Percentiles rank a stretch among this genome's conserved stretches.
Conservation (phyloP, 2,113 vertebrate genomes). For the Vulpes vulpes region DNA sequence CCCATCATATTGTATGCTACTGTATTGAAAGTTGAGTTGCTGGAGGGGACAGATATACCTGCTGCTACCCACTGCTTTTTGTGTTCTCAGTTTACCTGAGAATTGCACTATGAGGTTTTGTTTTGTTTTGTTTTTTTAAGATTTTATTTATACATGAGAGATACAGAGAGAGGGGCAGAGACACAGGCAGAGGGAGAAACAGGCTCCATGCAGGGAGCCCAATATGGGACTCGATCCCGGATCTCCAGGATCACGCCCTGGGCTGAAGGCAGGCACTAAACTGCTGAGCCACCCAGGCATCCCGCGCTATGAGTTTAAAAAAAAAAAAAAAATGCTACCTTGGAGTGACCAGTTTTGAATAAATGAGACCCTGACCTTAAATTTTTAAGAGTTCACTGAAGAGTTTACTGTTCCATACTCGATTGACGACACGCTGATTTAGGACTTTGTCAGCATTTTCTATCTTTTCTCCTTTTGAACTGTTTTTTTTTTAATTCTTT, state of each 20-base stretch:
- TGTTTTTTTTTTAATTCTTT: neutral
- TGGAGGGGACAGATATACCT: neutral
- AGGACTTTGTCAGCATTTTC: neutral
- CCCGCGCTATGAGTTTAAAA: neutral
- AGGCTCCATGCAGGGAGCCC: too few relatives aligned
- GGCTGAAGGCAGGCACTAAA: too few relatives aligned
- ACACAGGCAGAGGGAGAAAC: too few relatives aligned
- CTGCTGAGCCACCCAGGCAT: too few relatives aligned
- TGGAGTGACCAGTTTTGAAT: neutral
- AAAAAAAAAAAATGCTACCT: neutral
- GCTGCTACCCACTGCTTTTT: neutral
- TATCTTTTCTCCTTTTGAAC: conserved; percentile 23
- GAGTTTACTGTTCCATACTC: conserved; percentile 34
- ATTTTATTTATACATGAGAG: too few relatives aligned
- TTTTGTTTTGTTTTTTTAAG: too few relatives aligned
- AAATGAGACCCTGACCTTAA: neutral
- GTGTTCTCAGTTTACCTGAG: neutral
- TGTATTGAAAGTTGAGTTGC: neutral
- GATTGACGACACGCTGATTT: neutral
- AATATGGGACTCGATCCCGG: too few relatives aligned
- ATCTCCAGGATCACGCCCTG: too few relatives aligned
- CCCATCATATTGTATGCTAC: neutral
- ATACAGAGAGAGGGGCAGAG: too few relatives aligned
- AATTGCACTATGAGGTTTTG: neutral
- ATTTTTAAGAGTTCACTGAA: conserved; percentile 46